Evolutionary conservation across 2,797 vertebrate species (phyloP).

Genomic region (Paguma larvata): DNA sequence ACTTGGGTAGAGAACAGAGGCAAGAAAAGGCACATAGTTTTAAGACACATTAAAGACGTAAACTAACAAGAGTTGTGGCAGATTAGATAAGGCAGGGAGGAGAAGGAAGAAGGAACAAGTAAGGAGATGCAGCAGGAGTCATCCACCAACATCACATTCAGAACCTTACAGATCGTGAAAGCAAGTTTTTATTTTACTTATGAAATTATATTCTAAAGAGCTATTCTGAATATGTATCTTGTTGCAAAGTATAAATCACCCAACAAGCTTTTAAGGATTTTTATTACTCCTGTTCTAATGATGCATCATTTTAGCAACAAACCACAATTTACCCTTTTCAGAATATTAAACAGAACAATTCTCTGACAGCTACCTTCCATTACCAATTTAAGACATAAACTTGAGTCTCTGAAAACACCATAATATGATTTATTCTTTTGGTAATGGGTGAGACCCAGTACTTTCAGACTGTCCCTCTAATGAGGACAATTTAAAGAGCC

Average conservation of each 20-base stretch:
- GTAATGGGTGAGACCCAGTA: background rate
- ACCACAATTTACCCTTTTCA: background rate
- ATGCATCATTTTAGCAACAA: background rate
- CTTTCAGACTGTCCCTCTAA: background rate
- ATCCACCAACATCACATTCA: background rate
- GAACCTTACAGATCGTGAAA: background rate
- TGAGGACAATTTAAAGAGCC: background rate
- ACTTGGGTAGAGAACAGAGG: background rate
- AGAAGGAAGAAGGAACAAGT: background rate
- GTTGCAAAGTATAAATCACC: background rate
- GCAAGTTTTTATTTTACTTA: background rate
- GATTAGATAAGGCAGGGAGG: background rate
- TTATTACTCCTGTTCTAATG: slow-evolving; percentile 25
- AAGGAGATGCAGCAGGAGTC: background rate
- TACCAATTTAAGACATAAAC: background rate
- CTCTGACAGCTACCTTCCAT: background rate
- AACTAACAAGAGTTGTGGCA: background rate
- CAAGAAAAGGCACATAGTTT: background rate
- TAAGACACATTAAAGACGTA: background rate
- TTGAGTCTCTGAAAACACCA: background rate
- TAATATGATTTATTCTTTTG: background rate
- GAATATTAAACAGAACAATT: slow-evolving; percentile 22
- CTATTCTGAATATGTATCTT: background rate
- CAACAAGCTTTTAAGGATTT: slow-evolving; percentile 16
- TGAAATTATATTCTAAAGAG: slow-evolving; percentile 35